These are phyloP conservation scores for Atherix ibis DNA, from an alignment of 2,888 invertebrate species.

Conservation along the genomic window DNA sequence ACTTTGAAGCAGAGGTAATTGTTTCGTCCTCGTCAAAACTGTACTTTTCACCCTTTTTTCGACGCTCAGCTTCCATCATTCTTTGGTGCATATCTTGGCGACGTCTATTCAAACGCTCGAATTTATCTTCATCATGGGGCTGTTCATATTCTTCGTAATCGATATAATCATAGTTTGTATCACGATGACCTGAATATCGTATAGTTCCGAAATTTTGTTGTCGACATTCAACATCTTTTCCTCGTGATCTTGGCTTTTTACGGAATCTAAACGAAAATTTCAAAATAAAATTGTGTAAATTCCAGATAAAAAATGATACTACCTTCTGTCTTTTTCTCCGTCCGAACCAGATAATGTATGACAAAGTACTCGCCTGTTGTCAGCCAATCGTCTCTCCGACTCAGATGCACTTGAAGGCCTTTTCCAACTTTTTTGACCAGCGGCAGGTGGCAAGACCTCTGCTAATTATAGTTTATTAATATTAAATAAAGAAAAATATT, in stretches of 20 bases:
- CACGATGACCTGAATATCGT: conserved; percentile 16
- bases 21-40: conserved; percentile 12
- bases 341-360: conserved; percentile 36
- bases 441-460: conserved; percentile 13
- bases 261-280: conserved; percentile 21
- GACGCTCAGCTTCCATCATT: conserved; percentile 26
- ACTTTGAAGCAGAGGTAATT: conserved; percentile 7
- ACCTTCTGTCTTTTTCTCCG: conserved; percentile 39
- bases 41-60: conserved; percentile 19
- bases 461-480: not conserved
- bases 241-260: conserved; percentile 35
- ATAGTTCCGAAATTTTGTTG: conserved; percentile 12
- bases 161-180: conserved; percentile 25
- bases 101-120: conserved; percentile 28
- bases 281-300: not conserved
- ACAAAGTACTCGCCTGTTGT: conserved; percentile 21
- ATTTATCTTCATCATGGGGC: conserved; percentile 30
- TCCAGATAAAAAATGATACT: conserved; percentile 12
- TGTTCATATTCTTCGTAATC: conserved; percentile 16
- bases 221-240: conserved; percentile 27
- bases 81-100: conserved; percentile 32
- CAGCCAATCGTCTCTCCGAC: conserved; percentile 32
- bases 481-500: not conserved
- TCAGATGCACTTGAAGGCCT: conserved; percentile 42
- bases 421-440: conserved; percentile 35